These are phyloP conservation scores for Ametastegia equiseti DNA, from an alignment of 2,888 invertebrate genomes.

Conservation along the genomic window DNA sequence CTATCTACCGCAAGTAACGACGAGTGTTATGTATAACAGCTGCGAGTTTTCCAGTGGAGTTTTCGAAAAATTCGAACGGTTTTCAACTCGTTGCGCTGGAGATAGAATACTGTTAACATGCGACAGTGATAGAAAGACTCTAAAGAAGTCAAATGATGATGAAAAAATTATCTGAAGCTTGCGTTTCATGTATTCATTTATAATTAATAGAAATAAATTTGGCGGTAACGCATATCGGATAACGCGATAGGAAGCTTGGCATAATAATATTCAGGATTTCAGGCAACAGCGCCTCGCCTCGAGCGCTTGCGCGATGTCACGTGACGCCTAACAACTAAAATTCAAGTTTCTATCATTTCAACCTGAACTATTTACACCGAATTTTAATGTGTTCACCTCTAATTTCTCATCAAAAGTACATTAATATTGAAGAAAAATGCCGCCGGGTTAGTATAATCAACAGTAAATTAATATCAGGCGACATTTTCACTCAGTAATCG, in stretches of 20 bases:
- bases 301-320: slow-evolving; percentile 20
- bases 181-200: no score
- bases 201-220: not conserved
- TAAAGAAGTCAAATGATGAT: no score
- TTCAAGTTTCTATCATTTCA: slow-evolving; percentile 15
- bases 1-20: not conserved
- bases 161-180: not conserved
- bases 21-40: not conserved
- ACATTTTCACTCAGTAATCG: slow-evolving; percentile 48
- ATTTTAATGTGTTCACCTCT: not conserved
- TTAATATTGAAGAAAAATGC: not conserved
- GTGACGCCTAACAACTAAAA: slow-evolving; percentile 29
- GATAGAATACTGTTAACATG: no score
- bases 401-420: not conserved
- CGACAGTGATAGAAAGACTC: no score
- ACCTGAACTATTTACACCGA: not conserved
- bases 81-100: not conserved
- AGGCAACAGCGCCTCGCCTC: not conserved
- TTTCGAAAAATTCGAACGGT: no score
- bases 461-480: not conserved
- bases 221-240: not conserved
- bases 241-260: not conserved
- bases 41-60: not conserved
- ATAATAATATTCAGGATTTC: no score
- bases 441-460: not conserved